Evolutionary conservation across 2,888 invertebrate genomes (phyloP), one percentile per base, ranked within the genome.

Genomic region (Rhyacophila evoluta): DNA sequence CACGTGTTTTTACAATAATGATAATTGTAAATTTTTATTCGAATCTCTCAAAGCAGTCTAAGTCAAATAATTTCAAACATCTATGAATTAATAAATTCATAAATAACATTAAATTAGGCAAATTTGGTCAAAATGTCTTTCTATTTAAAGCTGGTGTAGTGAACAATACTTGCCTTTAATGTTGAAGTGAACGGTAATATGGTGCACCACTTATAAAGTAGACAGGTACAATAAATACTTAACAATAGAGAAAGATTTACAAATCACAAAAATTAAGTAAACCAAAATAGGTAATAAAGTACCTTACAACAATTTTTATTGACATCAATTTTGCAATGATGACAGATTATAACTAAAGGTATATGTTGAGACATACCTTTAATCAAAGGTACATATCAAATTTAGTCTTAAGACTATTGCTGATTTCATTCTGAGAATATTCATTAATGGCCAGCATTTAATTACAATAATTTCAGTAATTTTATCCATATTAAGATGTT

Each of bases 171-270:
- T 19, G 41, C 41, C 8, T 25, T 8, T 10, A n/a, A n/a, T n/a
- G n/a, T n/a, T n/a, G n/a, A 8, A 55, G 41, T 25, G 55, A 55
- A 25, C 25, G 55, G 55, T 55, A 55, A 55, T 25, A 55, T 10
- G 55, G 55, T 55, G 55, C 55, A 55, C 19, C 55, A 25, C 55
- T 55, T 55, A 55, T 15, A 55, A 55, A 55, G 19, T 55, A 55
- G 55, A 55, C 55, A 55, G 55, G 55, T 55, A 55, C 55, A 55
- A 55, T 55, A 55, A 55, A 55, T 55, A 55, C 55, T 55, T 55
- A 55, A 55, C 10, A 10, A 19, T 55, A 55, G 55, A 55, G 19
- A 55, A 55, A 55, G 19, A 55, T 55, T 55, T 55, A 55, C 55
- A 55, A 55, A 55, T 55, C 55, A 55, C 55, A 55, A 55, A 55